Evolutionary conservation across 2,113 vertebrate genomes (phyloP).

Genomic region (Festucalex cinctus): DNA sequence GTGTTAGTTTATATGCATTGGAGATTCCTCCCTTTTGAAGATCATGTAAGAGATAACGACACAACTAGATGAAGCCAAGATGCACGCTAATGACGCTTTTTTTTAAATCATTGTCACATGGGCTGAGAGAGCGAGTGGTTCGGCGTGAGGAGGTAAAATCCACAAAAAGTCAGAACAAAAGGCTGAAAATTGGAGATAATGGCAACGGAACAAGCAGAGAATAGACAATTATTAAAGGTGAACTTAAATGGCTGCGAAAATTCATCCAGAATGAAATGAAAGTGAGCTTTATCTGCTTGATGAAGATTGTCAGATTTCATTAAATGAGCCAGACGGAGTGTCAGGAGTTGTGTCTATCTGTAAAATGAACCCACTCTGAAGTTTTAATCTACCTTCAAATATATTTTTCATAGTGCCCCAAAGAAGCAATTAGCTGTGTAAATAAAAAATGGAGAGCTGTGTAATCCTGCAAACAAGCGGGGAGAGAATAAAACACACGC

Average conservation of each 20-base stretch:
- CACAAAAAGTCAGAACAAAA: background rate
- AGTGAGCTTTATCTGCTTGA: background rate
- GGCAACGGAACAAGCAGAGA: background rate
- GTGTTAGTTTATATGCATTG: too few species aligned
- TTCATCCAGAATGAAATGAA: background rate
- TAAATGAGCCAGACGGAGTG: background rate
- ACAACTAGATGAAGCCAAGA: too few species aligned
- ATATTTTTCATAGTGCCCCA: too few species aligned
- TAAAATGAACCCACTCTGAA: background rate
- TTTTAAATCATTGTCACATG: background rate
- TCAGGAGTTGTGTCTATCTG: background rate
- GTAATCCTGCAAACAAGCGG: background rate
- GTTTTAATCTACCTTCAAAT: background rate
- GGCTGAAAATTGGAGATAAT: background rate
- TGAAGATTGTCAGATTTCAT: background rate
- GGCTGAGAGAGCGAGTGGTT: background rate
- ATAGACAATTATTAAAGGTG: background rate
- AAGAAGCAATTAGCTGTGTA: slow-evolving; percentile 1
- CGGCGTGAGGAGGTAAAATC: background rate
- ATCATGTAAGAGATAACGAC: too few species aligned
- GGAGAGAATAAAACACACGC: background rate
- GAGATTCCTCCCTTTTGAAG: too few species aligned
- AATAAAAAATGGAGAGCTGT: background rate
- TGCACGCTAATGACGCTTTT: background rate
- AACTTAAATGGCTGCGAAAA: background rate